Evolutionary conservation across 1,140 invertebrate genomes (phyloP).

Genomic region (Drosophila ironensis): DNA sequence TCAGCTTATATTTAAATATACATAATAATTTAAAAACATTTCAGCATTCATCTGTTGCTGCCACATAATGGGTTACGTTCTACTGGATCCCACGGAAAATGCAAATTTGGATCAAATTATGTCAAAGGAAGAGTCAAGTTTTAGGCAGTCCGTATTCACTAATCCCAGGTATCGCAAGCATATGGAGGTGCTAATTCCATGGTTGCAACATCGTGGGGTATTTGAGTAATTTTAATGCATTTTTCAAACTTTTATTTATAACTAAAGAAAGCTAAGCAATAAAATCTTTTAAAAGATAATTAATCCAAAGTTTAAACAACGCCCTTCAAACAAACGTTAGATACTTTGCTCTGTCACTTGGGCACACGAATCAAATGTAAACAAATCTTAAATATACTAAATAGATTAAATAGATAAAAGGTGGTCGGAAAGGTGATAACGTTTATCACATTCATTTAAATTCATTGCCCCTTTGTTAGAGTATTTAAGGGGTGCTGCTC

Average conservation of each 20-base stretch:
- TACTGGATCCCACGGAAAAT: slow-evolving; percentile 49
- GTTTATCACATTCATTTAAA: neutral
- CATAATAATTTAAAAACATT: neutral
- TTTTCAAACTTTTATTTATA: no score
- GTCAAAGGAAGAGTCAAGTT: slow-evolving; percentile 17
- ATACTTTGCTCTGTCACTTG: neutral
- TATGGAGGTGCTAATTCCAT: slow-evolving; percentile 52
- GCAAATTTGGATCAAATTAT: slow-evolving; percentile 56
- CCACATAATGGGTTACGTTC: slow-evolving; percentile 25
- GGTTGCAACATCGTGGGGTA: slow-evolving; percentile 60
- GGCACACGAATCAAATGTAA: neutral
- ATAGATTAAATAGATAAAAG: neutral
- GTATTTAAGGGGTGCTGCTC: slow-evolving; percentile 11
- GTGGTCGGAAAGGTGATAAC: neutral
- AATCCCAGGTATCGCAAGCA: slow-evolving; percentile 30
- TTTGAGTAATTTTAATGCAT: no score
- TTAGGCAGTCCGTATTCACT: slow-evolving; percentile 33
- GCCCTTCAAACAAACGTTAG: neutral
- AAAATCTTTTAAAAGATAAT: neutral
- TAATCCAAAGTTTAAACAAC: neutral
- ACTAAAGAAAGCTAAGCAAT: no score
- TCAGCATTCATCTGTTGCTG: slow-evolving; percentile 15
- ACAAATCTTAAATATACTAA: neutral
- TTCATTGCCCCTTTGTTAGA: neutral
- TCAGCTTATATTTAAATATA: neutral